Conservation (phyloP, 2,888 invertebrate species). For the Disparrhopalites patrizii region DNA sequence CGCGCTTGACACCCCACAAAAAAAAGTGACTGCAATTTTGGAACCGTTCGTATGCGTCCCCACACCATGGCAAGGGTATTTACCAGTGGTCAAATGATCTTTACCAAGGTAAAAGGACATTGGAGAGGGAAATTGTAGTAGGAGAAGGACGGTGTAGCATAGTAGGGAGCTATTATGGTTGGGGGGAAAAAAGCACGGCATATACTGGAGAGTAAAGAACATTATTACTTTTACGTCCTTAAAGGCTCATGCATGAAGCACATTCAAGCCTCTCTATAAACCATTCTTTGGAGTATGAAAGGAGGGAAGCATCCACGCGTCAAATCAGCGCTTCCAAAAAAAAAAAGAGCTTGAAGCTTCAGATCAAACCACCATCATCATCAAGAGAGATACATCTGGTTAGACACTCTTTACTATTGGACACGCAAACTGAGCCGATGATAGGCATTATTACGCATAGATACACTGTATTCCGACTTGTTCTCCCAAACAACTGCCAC, state of each 20-base stretch:
- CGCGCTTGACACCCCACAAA: slow-evolving; percentile 3
- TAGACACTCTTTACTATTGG: slow-evolving; percentile 16
- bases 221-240: slow-evolving; percentile 1
- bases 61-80: too few species aligned
- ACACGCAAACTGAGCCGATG: slow-evolving; percentile 18
- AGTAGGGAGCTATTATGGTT: not conserved
- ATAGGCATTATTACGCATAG: slow-evolving; percentile 15
- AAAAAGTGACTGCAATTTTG: slow-evolving; percentile 5
- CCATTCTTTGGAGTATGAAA: slow-evolving; percentile 8
- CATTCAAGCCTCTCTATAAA: slow-evolving; percentile 10
- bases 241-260: slow-evolving; percentile 7
- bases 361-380: slow-evolving; percentile 14
- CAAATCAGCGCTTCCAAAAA: slow-evolving; percentile 37
- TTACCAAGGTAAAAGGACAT: too few species aligned
- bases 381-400: slow-evolving; percentile 20
- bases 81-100: too few species aligned
- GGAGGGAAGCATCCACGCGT: slow-evolving; percentile 39
- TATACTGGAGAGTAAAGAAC: not conserved
- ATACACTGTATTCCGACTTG: too few species aligned
- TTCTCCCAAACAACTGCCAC: too few species aligned
- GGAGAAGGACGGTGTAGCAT: too few species aligned
- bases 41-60: too few species aligned
- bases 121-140: too few species aligned
- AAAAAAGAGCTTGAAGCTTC: slow-evolving; percentile 7
- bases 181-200: too few species aligned